Evolutionary conservation across 2,113 vertebrate genomes (phyloP).

Genomic region (Solea solea): DNA sequence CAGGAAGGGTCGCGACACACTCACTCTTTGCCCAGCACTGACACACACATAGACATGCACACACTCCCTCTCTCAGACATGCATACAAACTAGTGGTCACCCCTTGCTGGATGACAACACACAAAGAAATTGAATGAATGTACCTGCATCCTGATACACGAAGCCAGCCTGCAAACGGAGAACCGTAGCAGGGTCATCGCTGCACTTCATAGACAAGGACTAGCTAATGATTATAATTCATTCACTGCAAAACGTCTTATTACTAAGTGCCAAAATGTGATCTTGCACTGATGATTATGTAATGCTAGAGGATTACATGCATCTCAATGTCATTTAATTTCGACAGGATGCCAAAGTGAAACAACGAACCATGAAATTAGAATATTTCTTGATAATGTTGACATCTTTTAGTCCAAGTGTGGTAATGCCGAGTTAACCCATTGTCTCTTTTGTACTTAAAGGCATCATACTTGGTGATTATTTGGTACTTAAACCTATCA

Average conservation of each 20-base stretch:
- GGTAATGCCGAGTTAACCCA: no score
- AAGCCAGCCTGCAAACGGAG: neutral
- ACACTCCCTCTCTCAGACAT: conserved; percentile 25
- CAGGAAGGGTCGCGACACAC: conserved; percentile 70
- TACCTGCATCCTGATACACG: conserved; percentile 24
- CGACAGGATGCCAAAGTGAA: conserved; percentile 25
- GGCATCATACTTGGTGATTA: no score
- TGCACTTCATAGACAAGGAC: neutral
- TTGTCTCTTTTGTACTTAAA: no score
- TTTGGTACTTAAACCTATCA: no score
- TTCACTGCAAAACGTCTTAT: conserved; percentile 5
- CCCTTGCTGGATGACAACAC: conserved; percentile 36
- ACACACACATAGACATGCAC: conserved; percentile 48
- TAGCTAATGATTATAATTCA: neutral
- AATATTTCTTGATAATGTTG: conserved; percentile 7
- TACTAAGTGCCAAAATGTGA: conserved; percentile 15
- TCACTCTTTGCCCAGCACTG: conserved; percentile 54
- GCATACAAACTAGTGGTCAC: conserved; percentile 51
- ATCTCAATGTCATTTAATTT: neutral
- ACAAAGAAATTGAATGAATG: conserved; percentile 28
- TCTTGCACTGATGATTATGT: conserved; percentile 21
- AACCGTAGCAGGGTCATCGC: neutral
- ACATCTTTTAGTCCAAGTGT: no score
- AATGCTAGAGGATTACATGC: neutral
- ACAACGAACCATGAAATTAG: neutral